A percentile compares a stretch with the other conserved stretches of the same genome.
Evolutionary conservation across 2,113 vertebrate species (phyloP).

Genomic region (Fregetta grallaria): DNA sequence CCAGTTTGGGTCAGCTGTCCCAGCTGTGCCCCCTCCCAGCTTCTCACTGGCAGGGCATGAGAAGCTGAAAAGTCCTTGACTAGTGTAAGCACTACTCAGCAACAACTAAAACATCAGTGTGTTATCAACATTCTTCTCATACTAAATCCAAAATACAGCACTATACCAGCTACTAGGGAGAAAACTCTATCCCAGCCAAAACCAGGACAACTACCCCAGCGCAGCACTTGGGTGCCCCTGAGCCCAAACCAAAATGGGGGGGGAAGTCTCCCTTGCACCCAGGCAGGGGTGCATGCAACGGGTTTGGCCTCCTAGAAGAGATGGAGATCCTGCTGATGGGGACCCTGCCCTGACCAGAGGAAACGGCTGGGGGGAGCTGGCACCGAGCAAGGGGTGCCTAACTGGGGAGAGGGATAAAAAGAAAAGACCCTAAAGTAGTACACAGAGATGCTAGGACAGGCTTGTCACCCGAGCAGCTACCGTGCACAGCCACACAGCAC

Average conservation of each 20-base stretch:
- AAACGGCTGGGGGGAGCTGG: background rate
- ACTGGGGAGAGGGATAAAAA: background rate
- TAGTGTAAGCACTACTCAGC: no score
- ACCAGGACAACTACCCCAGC: background rate
- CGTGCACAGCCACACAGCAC: rapidly evolving
- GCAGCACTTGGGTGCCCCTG: rapidly evolving
- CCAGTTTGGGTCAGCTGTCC: no score
- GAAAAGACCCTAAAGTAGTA: background rate
- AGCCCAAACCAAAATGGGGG: background rate
- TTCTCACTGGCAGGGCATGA: no score
- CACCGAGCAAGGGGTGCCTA: background rate
- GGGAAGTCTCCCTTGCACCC: background rate
- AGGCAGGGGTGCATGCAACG: rapidly evolving
- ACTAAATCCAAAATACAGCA: no score
- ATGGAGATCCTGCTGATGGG: background rate
- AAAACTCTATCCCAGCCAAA: no score
- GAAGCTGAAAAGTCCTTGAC: no score
- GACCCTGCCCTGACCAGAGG: background rate
- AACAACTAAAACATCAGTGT: no score
- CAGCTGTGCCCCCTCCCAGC: no score
- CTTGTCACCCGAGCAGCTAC: background rate
- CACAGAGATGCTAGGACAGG: background rate
- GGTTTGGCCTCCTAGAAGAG: background rate
- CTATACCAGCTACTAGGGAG: no score
- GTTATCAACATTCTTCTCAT: no score